phyloP scores from a whole-genome alignment of 30 jellyfish, hydroid and myxozoan genomes.

The Euphysa ruthae region DNA sequence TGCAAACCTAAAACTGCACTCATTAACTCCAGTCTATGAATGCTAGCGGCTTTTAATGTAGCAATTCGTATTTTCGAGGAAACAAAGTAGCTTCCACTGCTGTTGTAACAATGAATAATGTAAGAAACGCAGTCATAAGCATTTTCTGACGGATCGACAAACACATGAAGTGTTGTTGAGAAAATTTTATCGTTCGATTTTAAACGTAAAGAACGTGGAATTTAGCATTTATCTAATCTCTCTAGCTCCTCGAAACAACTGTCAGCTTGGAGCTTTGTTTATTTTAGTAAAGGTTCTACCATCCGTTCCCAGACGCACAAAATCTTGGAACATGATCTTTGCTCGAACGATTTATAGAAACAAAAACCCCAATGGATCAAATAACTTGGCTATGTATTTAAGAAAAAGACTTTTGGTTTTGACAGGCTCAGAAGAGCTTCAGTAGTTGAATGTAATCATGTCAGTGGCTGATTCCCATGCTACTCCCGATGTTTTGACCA shows the following conservation, averaged over 20 bases:
- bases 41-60: conserved; percentile 12
- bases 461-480: conserved; percentile 17
- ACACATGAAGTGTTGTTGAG: neutral
- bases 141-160: conserved; percentile 15
- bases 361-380: conserved; percentile 39
- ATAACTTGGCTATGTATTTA: conserved; percentile 25
- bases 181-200: neutral
- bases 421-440: too few species aligned
- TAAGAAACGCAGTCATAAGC: conserved; percentile 24
- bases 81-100: conserved; percentile 6
- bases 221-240: neutral
- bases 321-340: conserved; percentile 14
- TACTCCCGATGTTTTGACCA: conserved; percentile 22
- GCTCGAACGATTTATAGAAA: neutral
- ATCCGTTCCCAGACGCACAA: conserved; percentile 3
- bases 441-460: neutral
- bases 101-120: conserved; percentile 2
- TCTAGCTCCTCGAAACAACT: neutral
- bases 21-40: conserved; percentile 26
- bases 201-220: conserved; percentile 15
- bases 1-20: conserved; percentile 29
- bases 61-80: conserved; percentile 37
- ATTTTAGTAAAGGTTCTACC: conserved; percentile 32
- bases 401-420: conserved; percentile 22
- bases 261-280: neutral